Evolutionary conservation across 2,113 vertebrate genomes (phyloP).

Genomic region (Chitala chitala): DNA sequence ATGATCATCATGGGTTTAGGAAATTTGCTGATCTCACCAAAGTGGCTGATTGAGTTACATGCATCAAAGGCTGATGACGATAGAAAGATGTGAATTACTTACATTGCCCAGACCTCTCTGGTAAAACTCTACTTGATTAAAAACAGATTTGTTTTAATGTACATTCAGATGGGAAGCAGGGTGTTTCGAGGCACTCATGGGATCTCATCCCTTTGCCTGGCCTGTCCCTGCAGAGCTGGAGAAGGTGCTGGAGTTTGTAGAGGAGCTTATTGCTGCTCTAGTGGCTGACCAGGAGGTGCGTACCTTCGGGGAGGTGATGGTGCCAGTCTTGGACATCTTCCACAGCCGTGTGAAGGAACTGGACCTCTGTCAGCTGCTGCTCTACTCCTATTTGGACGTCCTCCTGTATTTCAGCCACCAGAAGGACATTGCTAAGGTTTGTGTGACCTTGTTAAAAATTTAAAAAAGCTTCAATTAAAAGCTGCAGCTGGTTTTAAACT

Average conservation of each 20-base stretch:
- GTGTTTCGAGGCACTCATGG: neutral
- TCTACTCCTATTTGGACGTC: constrained; percentile 85
- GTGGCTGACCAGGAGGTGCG: constrained; percentile 85
- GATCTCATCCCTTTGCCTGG: constrained; percentile 10
- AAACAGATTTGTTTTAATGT: too few relatives aligned
- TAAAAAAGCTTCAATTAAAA: neutral
- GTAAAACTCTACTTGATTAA: too few relatives aligned
- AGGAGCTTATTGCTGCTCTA: constrained; percentile 80
- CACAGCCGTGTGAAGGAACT: constrained; percentile 79
- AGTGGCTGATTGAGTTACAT: too few relatives aligned
- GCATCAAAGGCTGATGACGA: too few relatives aligned
- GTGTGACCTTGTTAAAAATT: neutral
- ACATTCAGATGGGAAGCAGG: neutral
- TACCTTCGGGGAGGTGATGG: constrained; percentile 86
- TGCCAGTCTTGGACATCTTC: constrained; percentile 86
- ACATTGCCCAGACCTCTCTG: too few relatives aligned
- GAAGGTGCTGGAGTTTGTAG: constrained; percentile 80
- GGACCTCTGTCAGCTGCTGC: constrained; percentile 84
- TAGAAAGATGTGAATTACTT: too few relatives aligned
- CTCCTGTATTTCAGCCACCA: constrained; percentile 89
- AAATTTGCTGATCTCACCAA: too few relatives aligned
- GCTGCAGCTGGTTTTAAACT: neutral
- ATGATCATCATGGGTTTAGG: too few relatives aligned
- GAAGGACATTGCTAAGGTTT: constrained; percentile 86
- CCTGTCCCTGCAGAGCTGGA: constrained; percentile 70